These are phyloP conservation scores for Sapajus apella DNA, from an alignment of 2,113 vertebrate genomes.

Conservation along the genomic window DNA sequence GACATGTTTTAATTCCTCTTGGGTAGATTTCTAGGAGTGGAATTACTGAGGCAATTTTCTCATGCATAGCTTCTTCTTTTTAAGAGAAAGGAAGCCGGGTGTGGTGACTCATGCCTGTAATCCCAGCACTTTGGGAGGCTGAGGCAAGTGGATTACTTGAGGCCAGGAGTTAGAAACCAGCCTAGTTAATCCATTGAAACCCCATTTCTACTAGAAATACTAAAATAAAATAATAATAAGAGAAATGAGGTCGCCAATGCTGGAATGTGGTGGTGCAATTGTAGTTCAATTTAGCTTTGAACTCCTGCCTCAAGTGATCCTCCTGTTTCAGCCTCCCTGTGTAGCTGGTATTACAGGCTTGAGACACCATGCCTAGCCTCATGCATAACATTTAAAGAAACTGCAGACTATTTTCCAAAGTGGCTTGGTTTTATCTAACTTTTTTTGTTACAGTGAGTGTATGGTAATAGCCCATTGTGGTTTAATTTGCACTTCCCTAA, in stretches of 20 bases:
- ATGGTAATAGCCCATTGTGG: background rate
- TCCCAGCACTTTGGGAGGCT: too few relatives aligned
- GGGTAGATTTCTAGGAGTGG: slow-evolving; percentile 4
- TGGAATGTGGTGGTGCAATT: background rate
- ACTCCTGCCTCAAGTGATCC: background rate
- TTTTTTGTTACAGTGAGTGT: background rate
- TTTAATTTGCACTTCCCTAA: slow-evolving; percentile 35
- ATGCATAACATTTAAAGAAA: background rate
- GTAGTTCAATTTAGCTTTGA: background rate
- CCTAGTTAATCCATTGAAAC: too few relatives aligned
- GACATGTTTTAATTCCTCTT: slow-evolving; percentile 16
- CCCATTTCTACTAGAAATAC: too few relatives aligned
- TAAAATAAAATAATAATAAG: too few relatives aligned
- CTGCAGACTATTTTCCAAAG: background rate
- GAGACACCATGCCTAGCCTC: background rate
- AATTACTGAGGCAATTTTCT: background rate
- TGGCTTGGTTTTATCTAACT: background rate
- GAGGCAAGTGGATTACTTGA: too few relatives aligned
- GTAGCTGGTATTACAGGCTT: background rate
- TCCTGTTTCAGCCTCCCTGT: background rate
- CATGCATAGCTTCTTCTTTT: background rate
- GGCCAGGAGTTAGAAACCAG: too few relatives aligned
- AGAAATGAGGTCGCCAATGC: background rate
- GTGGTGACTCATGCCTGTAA: too few relatives aligned
- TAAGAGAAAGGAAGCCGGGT: background rate